phyloP scores from a whole-genome alignment of 2,113 vertebrate species.

The Zosterops borbonicus region DNA sequence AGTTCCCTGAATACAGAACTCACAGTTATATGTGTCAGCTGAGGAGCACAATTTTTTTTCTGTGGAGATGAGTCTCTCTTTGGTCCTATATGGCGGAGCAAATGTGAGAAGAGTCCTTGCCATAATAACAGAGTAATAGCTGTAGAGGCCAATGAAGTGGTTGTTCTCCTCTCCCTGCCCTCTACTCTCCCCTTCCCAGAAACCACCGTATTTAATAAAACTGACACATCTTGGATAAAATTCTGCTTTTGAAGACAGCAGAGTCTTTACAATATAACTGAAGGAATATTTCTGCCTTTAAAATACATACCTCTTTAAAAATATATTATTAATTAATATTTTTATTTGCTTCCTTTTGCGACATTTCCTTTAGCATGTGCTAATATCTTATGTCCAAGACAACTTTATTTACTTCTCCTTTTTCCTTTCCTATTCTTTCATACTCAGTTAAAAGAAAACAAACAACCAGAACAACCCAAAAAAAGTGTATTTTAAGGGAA shows the following conservation, averaged over 20 bases:
- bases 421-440: background rate
- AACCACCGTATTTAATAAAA: background rate
- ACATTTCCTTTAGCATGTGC: background rate
- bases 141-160: background rate
- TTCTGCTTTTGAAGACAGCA: background rate
- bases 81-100: background rate
- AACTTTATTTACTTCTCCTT: background rate
- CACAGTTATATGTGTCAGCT: background rate
- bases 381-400: background rate
- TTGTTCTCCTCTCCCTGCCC: background rate
- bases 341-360: background rate
- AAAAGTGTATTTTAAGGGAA: background rate
- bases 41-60: background rate
- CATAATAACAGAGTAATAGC: background rate
- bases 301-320: background rate
- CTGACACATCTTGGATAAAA: background rate
- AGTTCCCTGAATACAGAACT: background rate
- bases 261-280: background rate
- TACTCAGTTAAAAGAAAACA: background rate
- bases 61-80: background rate
- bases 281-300: background rate
- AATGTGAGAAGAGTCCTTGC: background rate
- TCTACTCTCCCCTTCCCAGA: background rate
- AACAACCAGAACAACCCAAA: no score
- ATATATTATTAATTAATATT: background rate